Evolutionary conservation across 1,140 invertebrate species (phyloP).

Genomic region (Mactra quadrangularis): DNA sequence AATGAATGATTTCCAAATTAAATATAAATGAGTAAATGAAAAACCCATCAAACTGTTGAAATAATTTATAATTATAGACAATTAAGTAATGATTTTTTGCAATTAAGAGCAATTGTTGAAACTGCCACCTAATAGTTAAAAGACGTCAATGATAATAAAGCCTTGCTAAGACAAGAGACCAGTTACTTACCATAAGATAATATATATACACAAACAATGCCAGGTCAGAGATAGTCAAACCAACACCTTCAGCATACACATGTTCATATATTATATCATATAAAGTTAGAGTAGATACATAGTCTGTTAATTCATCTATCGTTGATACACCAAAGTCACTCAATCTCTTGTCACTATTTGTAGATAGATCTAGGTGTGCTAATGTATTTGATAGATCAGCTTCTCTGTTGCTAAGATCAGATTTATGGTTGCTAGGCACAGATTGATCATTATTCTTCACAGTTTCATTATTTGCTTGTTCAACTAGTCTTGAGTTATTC

Average conservation of each 20-base stretch:
- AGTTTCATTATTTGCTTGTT: neutral
- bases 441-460: neutral
- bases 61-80: too few species aligned
- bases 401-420: neutral
- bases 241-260: conserved; percentile 92
- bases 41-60: too few species aligned
- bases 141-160: too few species aligned
- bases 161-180: too few species aligned
- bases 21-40: too few species aligned
- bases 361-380: neutral
- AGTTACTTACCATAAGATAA: conserved; percentile 86
- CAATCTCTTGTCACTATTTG: neutral
- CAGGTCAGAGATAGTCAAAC: conserved; percentile 93
- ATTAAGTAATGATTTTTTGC: too few species aligned
- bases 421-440: too few species aligned
- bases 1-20: too few species aligned
- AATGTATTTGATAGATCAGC: neutral
- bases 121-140: too few species aligned
- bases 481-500: conserved; percentile 33
- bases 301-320: conserved; percentile 57
- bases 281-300: conserved; percentile 66
- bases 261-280: conserved; percentile 84
- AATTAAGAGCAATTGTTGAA: too few species aligned
- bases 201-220: conserved; percentile 90
- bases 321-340: neutral